Base-by-base conservation (phyloP, 2,797 vertebrate genomes). In the Sebastes miniatus region DNA sequence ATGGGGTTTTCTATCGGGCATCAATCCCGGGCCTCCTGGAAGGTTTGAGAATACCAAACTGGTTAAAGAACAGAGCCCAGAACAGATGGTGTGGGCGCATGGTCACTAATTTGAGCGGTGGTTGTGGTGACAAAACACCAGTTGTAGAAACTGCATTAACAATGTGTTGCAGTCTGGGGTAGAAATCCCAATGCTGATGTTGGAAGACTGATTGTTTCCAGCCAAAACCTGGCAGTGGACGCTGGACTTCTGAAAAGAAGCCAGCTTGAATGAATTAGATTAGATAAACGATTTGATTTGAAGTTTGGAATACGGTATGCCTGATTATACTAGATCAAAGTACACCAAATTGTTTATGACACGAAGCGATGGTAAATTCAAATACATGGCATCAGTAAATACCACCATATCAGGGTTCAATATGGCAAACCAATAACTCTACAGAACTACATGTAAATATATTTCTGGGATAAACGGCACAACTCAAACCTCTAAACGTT, bases 1-100 rank as follows among this genome's bases (percentile, higher is more conserved):
- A 31, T 14, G 39, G 11, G 20, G 29, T 76, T 72, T 18, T 88
- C 69, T 65, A 71, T 73, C 47, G 6, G 68, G 69, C 81, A 83
- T 81, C 61, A 82, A 56, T 63, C 59, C 32, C 2, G 43, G 71
- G 43, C 69, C 56, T 69, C 67, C 25, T 71, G 39, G 52, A 32
- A 31, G 76, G 36, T 77, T 89, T 54, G 75, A 65, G 43, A 70
- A 73, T 22, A 62, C n/a, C 5, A 14, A 74, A 34, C 32, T 69
- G 54, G n/a, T 76, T 25, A 22, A 56, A 58, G 67, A 65, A 62
- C 68, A 72, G 43, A 81, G 67, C 66, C 54, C 65, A 43, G 47
- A 54, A 43, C 71, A 83, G 52, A 75, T 72, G 69, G 32, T 31
- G 32, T 31, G 16, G 24, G 32, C 20, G 29, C 6, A 24, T 57